Evolutionary conservation across 2,888 invertebrate species (phyloP), one percentile per base, ranked within the genome.

Genomic region (Chrysomela aeneicollis): DNA sequence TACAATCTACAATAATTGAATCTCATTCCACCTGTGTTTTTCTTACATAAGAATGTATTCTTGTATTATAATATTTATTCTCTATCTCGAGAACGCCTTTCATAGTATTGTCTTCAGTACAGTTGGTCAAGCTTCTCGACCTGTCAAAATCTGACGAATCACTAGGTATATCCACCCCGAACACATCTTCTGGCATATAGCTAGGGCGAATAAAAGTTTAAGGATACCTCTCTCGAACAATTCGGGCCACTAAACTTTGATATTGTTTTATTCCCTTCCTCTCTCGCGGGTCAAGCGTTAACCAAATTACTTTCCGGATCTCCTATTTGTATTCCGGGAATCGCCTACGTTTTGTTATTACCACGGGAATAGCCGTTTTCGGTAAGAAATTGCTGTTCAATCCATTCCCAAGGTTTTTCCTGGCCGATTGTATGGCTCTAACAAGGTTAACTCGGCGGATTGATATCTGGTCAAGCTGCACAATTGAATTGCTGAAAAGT

Each of bases 231-330:
- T 67, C 71, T 46, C 69, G 49, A 70, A 74, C 79, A 74, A 77
- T 70, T 68, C 79, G 73, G 80, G 71, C 77, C 78, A 82, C 81
- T 82, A 82, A 82, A 82, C 81, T 82, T 82, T 82, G 81, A 82
- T 82, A 82, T 82, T 82, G 82, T 81, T 82, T 82, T 82, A 82
- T 82, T 81, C 78, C 81, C 79, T 74, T 79, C 77, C 78, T n/a
- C 78, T 78, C 78, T 77, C 76, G 76, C 81, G 79, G 81, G 81
- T 81, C 81, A 79, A 80, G 77, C 78, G 78, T 78, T 83, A 82
- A 83, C 82, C 77, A 79, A 80, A 82, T 82, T 83, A 83, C 74
- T 72, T 78, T 76, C 76, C 78, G 67, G 74, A 77, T 75, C 42
- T 42, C 76, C 83, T 80, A 83, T 83, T 83, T 82, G 82, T 83